Conservation (phyloP, 2,113 vertebrate genomes). For the Saguinus midas region DNA sequence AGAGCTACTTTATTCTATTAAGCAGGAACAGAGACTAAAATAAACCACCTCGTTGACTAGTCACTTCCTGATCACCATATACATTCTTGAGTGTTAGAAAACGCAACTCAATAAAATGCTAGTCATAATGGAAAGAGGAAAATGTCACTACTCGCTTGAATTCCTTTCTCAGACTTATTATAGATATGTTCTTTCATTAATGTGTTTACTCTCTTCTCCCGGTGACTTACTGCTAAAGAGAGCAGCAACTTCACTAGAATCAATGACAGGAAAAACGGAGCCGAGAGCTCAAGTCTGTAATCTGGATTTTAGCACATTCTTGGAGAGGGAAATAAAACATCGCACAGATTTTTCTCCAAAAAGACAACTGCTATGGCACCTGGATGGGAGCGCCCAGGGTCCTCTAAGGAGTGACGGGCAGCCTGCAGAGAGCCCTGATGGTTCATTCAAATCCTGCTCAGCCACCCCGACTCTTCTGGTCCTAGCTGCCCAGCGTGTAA, state of each 20-base stretch:
- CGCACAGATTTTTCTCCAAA: background rate
- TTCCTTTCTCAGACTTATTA: background rate
- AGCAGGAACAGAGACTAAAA: background rate
- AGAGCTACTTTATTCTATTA: background rate
- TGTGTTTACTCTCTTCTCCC: background rate
- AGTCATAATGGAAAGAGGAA: background rate
- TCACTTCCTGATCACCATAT: background rate
- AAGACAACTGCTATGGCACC: fast-evolving
- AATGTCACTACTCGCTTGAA: background rate
- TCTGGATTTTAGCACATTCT: background rate
- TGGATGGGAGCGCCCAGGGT: background rate
- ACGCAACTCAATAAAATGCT: background rate
- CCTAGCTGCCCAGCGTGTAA: background rate
- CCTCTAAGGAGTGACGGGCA: background rate
- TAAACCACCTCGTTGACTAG: background rate
- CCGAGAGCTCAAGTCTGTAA: background rate
- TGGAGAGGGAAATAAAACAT: background rate
- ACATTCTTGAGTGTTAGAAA: background rate
- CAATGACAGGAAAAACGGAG: background rate
- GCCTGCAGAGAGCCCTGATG: fast-evolving
- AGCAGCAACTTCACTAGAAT: background rate
- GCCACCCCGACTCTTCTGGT: too few species aligned
- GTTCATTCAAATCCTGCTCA: too few species aligned
- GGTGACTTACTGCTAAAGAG: background rate
- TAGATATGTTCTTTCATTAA: background rate